Conservation (phyloP, 2,888 invertebrate species). For the Leucoma salicis region DNA sequence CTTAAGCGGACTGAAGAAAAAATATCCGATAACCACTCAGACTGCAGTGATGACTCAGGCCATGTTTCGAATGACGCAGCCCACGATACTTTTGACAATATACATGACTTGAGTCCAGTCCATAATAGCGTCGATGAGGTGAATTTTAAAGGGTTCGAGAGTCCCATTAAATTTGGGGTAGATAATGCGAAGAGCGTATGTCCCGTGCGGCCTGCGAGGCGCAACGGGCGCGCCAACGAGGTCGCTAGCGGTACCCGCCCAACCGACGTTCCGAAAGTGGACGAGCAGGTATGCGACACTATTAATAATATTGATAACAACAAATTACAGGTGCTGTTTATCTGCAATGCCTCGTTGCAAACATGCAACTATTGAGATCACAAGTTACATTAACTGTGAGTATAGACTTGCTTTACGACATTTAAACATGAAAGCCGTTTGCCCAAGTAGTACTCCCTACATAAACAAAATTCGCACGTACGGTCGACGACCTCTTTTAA, state of each 20-base stretch:
- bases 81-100: constrained; percentile 81
- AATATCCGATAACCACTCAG: constrained; percentile 83
- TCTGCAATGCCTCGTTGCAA: constrained; percentile 41
- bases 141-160: constrained; percentile 64
- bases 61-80: constrained; percentile 91
- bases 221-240: constrained; percentile 73
- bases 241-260: constrained; percentile 79
- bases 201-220: constrained; percentile 74
- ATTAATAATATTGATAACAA: constrained; percentile 73
- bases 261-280: constrained; percentile 77
- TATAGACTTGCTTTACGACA: constrained; percentile 48
- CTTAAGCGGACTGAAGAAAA: constrained; percentile 73
- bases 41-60: constrained; percentile 91
- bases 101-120: constrained; percentile 54
- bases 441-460: constrained; percentile 31
- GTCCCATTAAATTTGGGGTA: constrained; percentile 67
- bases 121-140: constrained; percentile 56
- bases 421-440: constrained; percentile 52
- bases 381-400: constrained; percentile 44
- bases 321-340: constrained; percentile 69
- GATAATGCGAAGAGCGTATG: constrained; percentile 66
- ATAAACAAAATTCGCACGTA: constrained; percentile 40
- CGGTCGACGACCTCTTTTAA: constrained; percentile 56
- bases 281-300: constrained; percentile 80
- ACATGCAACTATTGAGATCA: constrained; percentile 50